These are phyloP conservation scores for Gallinago nigripennis DNA, from an alignment of 2,797 vertebrate species.

Conservation along the genomic window DNA sequence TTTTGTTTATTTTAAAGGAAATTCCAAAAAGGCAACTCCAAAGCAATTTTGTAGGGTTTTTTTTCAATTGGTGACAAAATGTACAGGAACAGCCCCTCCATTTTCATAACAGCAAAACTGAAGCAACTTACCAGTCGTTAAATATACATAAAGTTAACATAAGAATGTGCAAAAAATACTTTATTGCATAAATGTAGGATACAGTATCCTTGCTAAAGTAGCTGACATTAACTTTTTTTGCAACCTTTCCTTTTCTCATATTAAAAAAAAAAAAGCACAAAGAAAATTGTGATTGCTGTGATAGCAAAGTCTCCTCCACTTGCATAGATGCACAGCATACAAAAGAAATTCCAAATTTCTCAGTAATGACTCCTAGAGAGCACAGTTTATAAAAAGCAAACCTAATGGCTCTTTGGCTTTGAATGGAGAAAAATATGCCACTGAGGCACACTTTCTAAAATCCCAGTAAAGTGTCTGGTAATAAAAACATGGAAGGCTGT, in stretches of 20 bases:
- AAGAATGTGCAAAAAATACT: not conserved
- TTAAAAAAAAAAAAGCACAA: not conserved
- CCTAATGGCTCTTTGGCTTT: not conserved
- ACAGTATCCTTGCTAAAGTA: not conserved
- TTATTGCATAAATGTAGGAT: not conserved
- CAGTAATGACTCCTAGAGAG: not conserved
- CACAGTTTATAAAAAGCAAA: not conserved
- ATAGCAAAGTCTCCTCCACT: not conserved
- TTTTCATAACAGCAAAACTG: not conserved
- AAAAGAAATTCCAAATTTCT: not conserved
- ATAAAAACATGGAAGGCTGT: not conserved
- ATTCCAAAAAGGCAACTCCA: not conserved
- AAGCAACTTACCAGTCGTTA: not conserved
- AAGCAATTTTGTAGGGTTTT: not conserved
- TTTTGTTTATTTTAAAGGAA: not conserved
- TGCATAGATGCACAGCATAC: fast-evolving
- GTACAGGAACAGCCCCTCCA: not conserved
- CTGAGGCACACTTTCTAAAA: not conserved
- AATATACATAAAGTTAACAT: not conserved
- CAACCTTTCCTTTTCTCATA: not conserved
- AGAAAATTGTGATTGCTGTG: not conserved
- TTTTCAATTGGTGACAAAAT: not conserved
- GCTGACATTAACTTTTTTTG: not conserved
- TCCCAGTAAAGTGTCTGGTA: not conserved
- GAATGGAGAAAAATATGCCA: not conserved